Conservation (phyloP, 2,113 vertebrate genomes). For the Tonatia bakeri region DNA sequence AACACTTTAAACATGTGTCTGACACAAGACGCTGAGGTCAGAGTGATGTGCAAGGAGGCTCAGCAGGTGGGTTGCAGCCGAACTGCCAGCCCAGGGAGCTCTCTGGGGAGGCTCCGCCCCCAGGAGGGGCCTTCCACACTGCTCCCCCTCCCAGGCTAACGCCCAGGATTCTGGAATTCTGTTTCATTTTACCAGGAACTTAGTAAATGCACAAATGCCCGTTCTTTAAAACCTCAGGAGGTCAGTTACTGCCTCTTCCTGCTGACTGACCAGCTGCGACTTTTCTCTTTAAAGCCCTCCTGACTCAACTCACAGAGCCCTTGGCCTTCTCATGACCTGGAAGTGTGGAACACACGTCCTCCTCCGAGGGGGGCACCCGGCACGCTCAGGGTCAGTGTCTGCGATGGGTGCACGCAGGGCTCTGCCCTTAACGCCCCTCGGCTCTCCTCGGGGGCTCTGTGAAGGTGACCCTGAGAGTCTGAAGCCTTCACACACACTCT, state of each 20-base stretch:
- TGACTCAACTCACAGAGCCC: background rate
- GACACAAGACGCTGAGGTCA: background rate
- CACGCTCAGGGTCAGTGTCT: accelerated
- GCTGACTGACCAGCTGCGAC: background rate
- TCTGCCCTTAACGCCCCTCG: accelerated
- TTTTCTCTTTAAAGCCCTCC: background rate
- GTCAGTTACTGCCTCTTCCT: accelerated
- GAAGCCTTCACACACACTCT: accelerated
- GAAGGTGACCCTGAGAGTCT: accelerated
- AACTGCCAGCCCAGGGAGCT: accelerated
- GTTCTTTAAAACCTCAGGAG: accelerated
- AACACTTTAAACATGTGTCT: background rate
- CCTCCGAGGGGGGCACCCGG: accelerated
- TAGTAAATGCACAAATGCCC: background rate
- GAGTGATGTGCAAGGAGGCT: accelerated
- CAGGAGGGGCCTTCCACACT: accelerated
- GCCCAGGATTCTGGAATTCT: background rate
- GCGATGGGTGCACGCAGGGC: accelerated
- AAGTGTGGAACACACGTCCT: accelerated
- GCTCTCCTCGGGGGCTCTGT: background rate
- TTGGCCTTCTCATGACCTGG: background rate
- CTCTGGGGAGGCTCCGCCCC: background rate
- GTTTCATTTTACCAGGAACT: background rate
- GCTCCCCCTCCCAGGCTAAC: background rate
- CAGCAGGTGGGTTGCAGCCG: accelerated